Percentiles rank a stretch among this genome's conserved stretches.
These are phyloP conservation scores for Dynastes grantii DNA, from an alignment of 2,888 invertebrate genomes.

Conservation along the genomic window DNA sequence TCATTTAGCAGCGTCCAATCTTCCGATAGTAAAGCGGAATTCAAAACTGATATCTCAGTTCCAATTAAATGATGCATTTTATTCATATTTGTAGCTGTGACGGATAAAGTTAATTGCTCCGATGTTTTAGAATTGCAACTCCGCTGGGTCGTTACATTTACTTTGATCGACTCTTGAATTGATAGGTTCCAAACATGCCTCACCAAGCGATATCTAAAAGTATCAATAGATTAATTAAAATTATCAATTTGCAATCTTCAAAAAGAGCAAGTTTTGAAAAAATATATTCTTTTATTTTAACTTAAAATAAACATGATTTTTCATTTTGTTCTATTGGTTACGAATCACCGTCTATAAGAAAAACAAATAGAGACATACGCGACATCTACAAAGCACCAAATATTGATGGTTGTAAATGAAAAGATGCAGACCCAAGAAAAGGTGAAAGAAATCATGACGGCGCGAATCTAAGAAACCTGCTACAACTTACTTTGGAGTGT, in stretches of 20 bases:
- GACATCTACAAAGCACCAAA: too few relatives aligned
- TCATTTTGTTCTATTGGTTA: too few relatives aligned
- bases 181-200: constrained; percentile 78
- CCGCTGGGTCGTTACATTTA: constrained; percentile 71
- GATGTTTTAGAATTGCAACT: constrained; percentile 68
- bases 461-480: too few relatives aligned
- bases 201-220: constrained; percentile 74
- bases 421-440: too few relatives aligned
- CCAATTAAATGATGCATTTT: constrained; percentile 76
- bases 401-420: too few relatives aligned
- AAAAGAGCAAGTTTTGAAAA: too few relatives aligned
- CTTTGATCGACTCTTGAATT: constrained; percentile 76
- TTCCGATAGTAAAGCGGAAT: constrained; percentile 76
- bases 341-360: too few relatives aligned
- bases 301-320: too few relatives aligned
- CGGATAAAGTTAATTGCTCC: constrained; percentile 78
- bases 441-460: too few relatives aligned
- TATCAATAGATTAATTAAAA: constrained; percentile 10
- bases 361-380: not conserved
- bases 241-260: not conserved
- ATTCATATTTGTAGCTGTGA: constrained; percentile 81
- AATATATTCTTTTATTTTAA: too few relatives aligned
- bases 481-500: constrained; percentile 65
- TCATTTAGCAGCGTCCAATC: constrained; percentile 74
- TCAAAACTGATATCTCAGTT: constrained; percentile 74